These are phyloP conservation scores for Caradrina clavipalpis DNA, from an alignment of 2,888 invertebrate genomes.

Conservation along the genomic window DNA sequence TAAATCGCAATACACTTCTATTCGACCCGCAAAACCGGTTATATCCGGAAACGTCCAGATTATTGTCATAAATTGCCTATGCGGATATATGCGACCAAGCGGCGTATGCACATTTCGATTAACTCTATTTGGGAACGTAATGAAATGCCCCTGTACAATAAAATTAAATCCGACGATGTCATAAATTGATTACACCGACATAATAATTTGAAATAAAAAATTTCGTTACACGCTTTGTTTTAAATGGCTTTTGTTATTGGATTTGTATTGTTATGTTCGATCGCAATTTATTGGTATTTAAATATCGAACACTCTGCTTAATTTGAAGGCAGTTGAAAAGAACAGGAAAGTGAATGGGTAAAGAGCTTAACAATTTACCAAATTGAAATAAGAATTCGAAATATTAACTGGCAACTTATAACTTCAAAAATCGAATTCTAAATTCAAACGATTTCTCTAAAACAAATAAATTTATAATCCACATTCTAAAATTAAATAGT, in stretches of 20 bases:
- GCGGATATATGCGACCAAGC: slow-evolving; percentile 65
- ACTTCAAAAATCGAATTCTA: slow-evolving; percentile 7
- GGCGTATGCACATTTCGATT: slow-evolving; percentile 80
- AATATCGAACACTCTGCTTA: slow-evolving; percentile 8
- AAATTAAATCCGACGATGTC: slow-evolving; percentile 73
- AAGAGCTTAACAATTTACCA: not conserved
- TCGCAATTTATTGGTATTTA: slow-evolving; percentile 16
- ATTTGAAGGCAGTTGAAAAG: not conserved
- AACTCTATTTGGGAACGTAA: slow-evolving; percentile 76
- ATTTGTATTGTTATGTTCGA: slow-evolving; percentile 36
- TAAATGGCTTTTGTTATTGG: slow-evolving; percentile 39
- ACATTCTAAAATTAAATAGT: slow-evolving; percentile 38
- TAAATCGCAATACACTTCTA: slow-evolving; percentile 79
- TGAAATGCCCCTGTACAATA: slow-evolving; percentile 76
- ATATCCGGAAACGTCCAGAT: slow-evolving; percentile 80
- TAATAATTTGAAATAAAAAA: slow-evolving; percentile 69
- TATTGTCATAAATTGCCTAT: slow-evolving; percentile 85
- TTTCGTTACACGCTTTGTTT: slow-evolving; percentile 38
- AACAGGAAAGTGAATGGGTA: not conserved
- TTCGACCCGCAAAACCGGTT: slow-evolving; percentile 77
- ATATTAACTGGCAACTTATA: not conserved
- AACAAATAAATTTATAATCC: slow-evolving; percentile 18
- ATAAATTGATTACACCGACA: slow-evolving; percentile 69
- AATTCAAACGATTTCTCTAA: not conserved
- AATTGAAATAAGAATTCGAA: not conserved